These are phyloP conservation scores for Drosophila kohkoa DNA, from an alignment of 1,140 invertebrate genomes.

Conservation along the genomic window DNA sequence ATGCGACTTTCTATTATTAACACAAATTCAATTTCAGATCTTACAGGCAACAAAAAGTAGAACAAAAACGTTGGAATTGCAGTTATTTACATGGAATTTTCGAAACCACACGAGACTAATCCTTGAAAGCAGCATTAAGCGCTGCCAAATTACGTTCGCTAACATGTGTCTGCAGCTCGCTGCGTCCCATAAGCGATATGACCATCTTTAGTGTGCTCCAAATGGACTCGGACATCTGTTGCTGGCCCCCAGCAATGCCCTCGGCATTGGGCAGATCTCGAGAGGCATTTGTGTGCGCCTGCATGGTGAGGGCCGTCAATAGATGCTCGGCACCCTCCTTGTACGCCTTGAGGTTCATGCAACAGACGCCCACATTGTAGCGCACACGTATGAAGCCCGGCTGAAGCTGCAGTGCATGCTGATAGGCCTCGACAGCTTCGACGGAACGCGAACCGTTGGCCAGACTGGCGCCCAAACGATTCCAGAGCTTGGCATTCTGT, in stretches of 20 bases:
- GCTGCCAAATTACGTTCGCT: conserved; percentile 70
- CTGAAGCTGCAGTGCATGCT: conserved; percentile 94
- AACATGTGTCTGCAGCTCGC: conserved; percentile 87
- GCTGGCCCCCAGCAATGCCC: conserved; percentile 74
- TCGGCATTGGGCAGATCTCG: conserved; percentile 85
- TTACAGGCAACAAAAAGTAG: conserved; percentile 13
- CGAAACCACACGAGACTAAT: conserved; percentile 41
- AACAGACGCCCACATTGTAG: conserved; percentile 99
- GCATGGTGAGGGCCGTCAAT: conserved; percentile 96
- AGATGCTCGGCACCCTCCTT: conserved; percentile 98
- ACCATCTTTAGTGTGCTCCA: conserved; percentile 97
- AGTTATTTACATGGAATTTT: conserved; percentile 18
- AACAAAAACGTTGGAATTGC: conserved; percentile 34
- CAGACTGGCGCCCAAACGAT: conserved; percentile 97
- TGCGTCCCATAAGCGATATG: conserved; percentile 93
- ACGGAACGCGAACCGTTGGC: conserved; percentile 98
- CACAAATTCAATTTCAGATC: conserved; percentile 16
- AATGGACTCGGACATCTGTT: conserved; percentile 95
- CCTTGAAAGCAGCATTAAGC: conserved; percentile 78
- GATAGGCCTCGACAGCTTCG: conserved; percentile 98
- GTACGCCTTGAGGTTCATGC: conserved; percentile 97
- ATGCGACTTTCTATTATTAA: conserved; percentile 4
- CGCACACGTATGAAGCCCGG: conserved; percentile 98
- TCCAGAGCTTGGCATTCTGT: conserved; percentile 97
- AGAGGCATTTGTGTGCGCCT: conserved; percentile 90